phyloP scores from a whole-genome alignment of 2,888 invertebrate genomes.

The Notodonta ziczac region DNA sequence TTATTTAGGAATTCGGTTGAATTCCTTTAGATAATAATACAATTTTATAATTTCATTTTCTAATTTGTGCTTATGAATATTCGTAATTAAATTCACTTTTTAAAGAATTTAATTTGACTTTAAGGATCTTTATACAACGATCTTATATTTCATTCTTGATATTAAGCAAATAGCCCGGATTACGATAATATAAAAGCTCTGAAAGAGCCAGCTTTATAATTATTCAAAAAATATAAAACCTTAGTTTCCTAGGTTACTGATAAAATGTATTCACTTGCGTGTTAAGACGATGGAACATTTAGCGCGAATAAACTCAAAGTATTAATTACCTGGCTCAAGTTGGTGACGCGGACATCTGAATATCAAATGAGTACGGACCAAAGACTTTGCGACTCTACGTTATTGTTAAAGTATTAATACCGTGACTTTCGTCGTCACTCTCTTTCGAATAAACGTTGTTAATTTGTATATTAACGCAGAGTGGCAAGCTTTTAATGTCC shows the following conservation, averaged over 20 bases:
- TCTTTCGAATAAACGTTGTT: conserved; percentile 1
- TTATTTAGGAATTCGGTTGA: conserved; percentile 14
- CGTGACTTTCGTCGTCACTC: conserved; percentile 15
- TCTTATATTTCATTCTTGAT: too few relatives aligned
- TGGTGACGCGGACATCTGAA: conserved; percentile 47
- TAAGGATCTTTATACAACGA: too few relatives aligned
- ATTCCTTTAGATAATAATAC: too few relatives aligned
- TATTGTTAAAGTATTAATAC: conserved; percentile 37
- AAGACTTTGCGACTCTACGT: conserved; percentile 33
- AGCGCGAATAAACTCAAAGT: conserved; percentile 39
- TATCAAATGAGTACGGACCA: conserved; percentile 52
- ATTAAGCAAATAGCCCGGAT: not conserved
- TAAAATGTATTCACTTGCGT: conserved; percentile 19
- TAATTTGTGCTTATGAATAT: too few relatives aligned
- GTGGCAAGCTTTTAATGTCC: conserved; percentile 8
- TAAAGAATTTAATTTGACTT: not conserved
- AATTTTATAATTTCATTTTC: too few relatives aligned
- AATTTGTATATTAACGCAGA: conserved; percentile 1
- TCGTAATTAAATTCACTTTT: not conserved
- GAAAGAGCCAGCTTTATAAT: not conserved
- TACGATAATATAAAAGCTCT: not conserved
- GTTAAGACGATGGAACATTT: conserved; percentile 48
- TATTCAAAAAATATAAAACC: not conserved
- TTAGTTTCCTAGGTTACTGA: too few relatives aligned
- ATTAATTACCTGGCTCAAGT: conserved; percentile 42